Evolutionary conservation across 2,113 vertebrate species (phyloP), one percentile per base, ranked within the genome.

Genomic region (Nannobrachium achirus): DNA sequence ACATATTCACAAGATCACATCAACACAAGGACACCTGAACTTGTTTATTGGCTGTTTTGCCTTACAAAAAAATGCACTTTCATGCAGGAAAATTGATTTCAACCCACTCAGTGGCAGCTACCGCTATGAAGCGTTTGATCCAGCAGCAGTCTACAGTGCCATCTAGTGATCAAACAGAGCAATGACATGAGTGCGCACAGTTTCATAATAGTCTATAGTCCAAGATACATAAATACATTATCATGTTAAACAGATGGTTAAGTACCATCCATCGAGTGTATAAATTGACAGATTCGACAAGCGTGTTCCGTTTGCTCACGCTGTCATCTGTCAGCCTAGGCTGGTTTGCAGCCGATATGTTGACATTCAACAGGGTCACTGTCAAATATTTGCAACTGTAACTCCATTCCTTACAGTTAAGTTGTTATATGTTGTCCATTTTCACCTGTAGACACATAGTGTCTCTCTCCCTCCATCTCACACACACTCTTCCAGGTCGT

Each of bases 171-270:
- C 39, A 69, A 49, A 69, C 4, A 61, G 11, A 1, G 11, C 18
- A 75, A 55, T 11, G 45, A 59, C 60, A 73, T n/a, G 39, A 14
- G 39, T 9, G 45, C 10, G 3, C 0, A 11, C 45, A 2, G 19
- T 40, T 25, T 13, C 50, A 20, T 6, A 38, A 2, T 57, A 33
- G 66, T 65, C 56, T 55, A 14, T 16, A 33, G 25, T 13, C 40
- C 7, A 55, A 51, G 65, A 69, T 41, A 69, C 60, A 82, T 82
- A 86, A 78, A 88, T 76, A 89, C 9, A 79, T 66, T 19, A 14
- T 49, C 39, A 25, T 67, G 10, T 51, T 61, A 0, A 68, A 60
- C n/a, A 52, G 42, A 67, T n/a, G 13, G 19, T 5, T 40, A 51
- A 57, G 10, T 49, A 67, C 18, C 18, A 19, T 60, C 57, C 40